A percentile compares a stretch with the other conserved stretches of the same genome.
Evolutionary conservation across 2,797 vertebrate species (phyloP).

Genomic region (Adelosebastes latens): DNA sequence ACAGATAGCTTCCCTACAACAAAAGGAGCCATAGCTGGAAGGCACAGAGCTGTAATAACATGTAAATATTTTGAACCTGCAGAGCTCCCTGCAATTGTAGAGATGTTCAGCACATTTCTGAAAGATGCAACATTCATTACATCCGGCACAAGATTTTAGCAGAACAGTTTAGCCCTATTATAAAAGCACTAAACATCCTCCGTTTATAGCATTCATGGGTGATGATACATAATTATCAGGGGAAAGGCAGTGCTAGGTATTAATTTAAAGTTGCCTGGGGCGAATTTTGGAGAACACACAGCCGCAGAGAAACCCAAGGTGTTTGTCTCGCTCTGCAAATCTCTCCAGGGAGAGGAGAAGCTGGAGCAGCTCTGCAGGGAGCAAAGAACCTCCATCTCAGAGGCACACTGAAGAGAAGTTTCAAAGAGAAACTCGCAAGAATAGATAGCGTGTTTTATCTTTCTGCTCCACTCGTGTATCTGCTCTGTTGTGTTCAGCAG

Average conservation of each 20-base stretch:
- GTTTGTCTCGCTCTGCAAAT: slow-evolving; percentile 79
- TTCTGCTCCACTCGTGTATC: slow-evolving; percentile 65
- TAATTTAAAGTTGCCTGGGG: slow-evolving; percentile 75
- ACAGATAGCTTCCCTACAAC: slow-evolving; percentile 32
- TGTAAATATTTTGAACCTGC: slow-evolving; percentile 66
- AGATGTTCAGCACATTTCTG: slow-evolving; percentile 42
- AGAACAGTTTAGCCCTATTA: slow-evolving; percentile 65
- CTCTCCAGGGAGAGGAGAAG: slow-evolving; percentile 73
- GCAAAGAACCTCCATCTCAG: slow-evolving; percentile 61
- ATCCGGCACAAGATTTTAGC: slow-evolving; percentile 32
- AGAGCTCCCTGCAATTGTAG: slow-evolving; percentile 49
- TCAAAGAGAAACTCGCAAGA: slow-evolving; percentile 77
- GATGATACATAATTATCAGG: slow-evolving; percentile 74
- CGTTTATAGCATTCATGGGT: slow-evolving; percentile 69
- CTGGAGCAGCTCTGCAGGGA: slow-evolving; percentile 78
- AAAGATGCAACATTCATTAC: slow-evolving; percentile 58
- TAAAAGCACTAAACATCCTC: slow-evolving; percentile 72
- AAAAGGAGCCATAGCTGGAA: slow-evolving; percentile 39
- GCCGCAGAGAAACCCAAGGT: slow-evolving; percentile 77
- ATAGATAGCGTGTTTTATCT: slow-evolving; percentile 73
- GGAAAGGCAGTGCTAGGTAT: slow-evolving; percentile 68
- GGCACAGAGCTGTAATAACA: slow-evolving; percentile 34
- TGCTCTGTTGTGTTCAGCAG: slow-evolving; percentile 66
- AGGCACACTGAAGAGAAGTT: slow-evolving; percentile 65
- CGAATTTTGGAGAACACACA: slow-evolving; percentile 78